These are phyloP conservation scores for Diplodus puntazzo DNA, from an alignment of 2,797 vertebrate genomes.

Conservation along the genomic window DNA sequence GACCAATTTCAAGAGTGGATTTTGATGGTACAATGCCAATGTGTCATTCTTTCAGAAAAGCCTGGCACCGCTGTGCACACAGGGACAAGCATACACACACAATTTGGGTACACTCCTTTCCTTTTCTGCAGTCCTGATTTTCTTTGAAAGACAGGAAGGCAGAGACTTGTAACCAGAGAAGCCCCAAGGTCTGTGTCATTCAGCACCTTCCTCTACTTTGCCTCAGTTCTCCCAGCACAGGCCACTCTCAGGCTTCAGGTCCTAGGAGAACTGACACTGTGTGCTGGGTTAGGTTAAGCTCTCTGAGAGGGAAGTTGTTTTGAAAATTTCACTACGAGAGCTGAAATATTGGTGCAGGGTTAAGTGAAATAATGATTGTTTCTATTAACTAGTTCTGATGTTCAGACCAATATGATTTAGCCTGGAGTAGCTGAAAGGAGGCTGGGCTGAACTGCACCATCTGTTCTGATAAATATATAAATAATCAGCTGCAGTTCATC, in stretches of 20 bases:
- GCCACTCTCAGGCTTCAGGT: slow-evolving; percentile 39
- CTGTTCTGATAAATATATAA: slow-evolving; percentile 75
- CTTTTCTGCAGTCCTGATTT: slow-evolving; percentile 50
- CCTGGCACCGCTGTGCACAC: neutral
- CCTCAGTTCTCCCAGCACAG: slow-evolving; percentile 46
- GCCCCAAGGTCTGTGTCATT: slow-evolving; percentile 77
- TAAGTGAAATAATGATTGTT: slow-evolving; percentile 7
- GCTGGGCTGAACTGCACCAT: slow-evolving; percentile 65
- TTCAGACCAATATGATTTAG: slow-evolving; percentile 54
- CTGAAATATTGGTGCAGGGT: slow-evolving; percentile 1
- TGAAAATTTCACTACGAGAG: neutral
- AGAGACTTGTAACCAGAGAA: slow-evolving; percentile 77
- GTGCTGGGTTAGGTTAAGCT: slow-evolving; percentile 19
- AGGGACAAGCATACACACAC: neutral
- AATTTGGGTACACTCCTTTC: slow-evolving; percentile 10
- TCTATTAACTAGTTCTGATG: slow-evolving; percentile 11
- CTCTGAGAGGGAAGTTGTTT: slow-evolving; percentile 14
- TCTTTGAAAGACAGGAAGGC: slow-evolving; percentile 72
- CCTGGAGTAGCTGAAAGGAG: slow-evolving; percentile 50
- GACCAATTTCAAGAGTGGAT: slow-evolving; percentile 17
- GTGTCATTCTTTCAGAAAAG: slow-evolving; percentile 10
- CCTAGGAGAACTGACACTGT: slow-evolving; percentile 49
- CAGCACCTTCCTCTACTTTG: slow-evolving; percentile 60
- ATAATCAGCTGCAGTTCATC: slow-evolving; percentile 71
- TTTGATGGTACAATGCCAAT: slow-evolving; percentile 12